Conservation (phyloP, 2,113 vertebrate genomes). For the Anas platyrhynchos region DNA sequence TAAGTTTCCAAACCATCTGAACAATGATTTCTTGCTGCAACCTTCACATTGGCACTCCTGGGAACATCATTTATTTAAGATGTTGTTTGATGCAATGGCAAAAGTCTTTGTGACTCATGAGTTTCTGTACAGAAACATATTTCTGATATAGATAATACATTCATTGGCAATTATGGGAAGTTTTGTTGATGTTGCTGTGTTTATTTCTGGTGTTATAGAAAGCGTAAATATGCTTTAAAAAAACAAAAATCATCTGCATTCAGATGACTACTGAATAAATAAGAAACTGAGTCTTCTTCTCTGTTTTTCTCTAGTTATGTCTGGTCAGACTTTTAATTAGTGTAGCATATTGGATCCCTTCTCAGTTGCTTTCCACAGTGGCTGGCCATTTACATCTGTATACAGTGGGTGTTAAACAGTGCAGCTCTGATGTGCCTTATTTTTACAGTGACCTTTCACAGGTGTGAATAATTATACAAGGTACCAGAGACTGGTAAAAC, state of each 20-base stretch:
- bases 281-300: not conserved
- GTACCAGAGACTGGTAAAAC: not conserved
- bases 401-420: not conserved
- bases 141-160: not conserved
- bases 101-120: not conserved
- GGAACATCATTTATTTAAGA: not conserved
- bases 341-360: not conserved
- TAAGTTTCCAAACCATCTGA: not conserved
- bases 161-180: not conserved
- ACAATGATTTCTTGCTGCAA: not conserved
- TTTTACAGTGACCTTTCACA: conserved; percentile 3
- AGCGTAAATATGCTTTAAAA: not conserved
- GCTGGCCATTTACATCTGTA: not conserved
- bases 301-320: not conserved
- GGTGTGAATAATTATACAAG: not conserved
- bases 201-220: not conserved
- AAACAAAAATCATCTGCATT: not conserved
- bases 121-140: not conserved
- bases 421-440: not conserved
- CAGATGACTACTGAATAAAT: not conserved
- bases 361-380: not conserved
- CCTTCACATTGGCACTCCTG: not conserved
- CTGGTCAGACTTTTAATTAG: conserved; percentile 14
- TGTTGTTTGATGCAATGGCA: not conserved
- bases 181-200: not conserved